Base-by-base conservation (phyloP, 2,888 invertebrate species). In the Pristionchus arcanus region DNA sequence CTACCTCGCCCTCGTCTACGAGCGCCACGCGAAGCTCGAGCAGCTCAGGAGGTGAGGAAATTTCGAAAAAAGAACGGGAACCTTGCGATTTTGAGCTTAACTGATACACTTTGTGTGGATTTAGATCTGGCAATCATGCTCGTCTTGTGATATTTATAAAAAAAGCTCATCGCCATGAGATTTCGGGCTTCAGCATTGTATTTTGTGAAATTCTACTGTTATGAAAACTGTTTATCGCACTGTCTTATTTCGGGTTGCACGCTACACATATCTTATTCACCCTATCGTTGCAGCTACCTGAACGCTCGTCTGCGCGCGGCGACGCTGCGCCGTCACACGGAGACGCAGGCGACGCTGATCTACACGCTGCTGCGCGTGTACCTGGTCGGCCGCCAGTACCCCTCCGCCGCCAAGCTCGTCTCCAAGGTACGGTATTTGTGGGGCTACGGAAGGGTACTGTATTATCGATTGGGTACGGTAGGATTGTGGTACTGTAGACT, bases 321-420 rank as follows among this genome's bases (percentile, higher is more conserved):
- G 4, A 99, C 99, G 0, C 96, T 99, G 59, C 97, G 98, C 71
- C 98, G 98, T 95, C 98, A 99, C 95, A 98, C 97, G 95, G 98
- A 99, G 96, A 98, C 99, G 0, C 98, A 99, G 96, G 99, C 99
- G 7, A 98, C 98, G 2, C 96, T 99, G 21, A 97, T 99, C 89
- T 99, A 99, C 95, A 98, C 98, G 92, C 96, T 99, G 28, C 96
- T 99, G 89, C 97, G 99, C 90, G 98, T 98, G 96, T 99, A 99
- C 95, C 96, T 99, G 53, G 97, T 98, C 95, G 98, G 98, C 95
- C 98, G 98, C 92, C 96, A 99, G 42, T 99, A 98, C 95, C 98
- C 98, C 96, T 98, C 99, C 94, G 97, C 99, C 2, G 98, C 98
- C 95, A 99, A 99, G 95, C 96, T 99, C 92, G 98, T 99, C 0